Conservation (phyloP, 2,113 vertebrate species). For the Isichthys henryi region DNA sequence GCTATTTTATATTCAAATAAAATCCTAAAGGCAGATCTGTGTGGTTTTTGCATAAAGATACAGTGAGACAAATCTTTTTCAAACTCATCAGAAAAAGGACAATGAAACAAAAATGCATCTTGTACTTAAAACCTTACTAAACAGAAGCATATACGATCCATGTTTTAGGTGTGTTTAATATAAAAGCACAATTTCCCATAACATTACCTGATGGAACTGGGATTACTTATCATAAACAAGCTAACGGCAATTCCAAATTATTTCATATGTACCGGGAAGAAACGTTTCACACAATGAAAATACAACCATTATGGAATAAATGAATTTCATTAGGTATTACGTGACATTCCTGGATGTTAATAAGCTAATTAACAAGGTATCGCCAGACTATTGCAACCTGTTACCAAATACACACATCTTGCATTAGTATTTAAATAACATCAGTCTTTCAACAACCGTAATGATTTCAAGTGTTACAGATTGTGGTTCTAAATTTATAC, state of each 20-base stretch:
- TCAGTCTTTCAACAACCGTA: constrained; percentile 17
- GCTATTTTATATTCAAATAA: neutral
- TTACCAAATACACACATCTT: constrained; percentile 25
- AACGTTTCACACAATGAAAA: neutral
- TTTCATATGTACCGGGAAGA: neutral
- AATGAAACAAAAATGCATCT: neutral
- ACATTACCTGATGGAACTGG: neutral
- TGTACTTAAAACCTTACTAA: neutral
- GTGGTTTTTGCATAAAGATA: neutral
- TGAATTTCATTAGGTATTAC: neutral
- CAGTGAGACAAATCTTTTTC: neutral
- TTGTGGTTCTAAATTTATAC: constrained; percentile 9
- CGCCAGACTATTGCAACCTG: constrained; percentile 19
- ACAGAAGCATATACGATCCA: neutral
- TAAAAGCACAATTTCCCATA: constrained; percentile 2
- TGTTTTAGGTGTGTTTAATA: neutral
- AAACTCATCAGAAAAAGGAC: neutral
- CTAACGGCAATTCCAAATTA: neutral
- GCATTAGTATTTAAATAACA: constrained; percentile 26
- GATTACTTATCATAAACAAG: neutral
- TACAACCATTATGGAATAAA: neutral
- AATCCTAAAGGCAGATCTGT: neutral
- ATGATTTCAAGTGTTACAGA: constrained; percentile 17
- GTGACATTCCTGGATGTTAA: constrained; percentile 9
- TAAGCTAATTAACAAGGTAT: constrained; percentile 24